Conservation (phyloP, 1,140 invertebrate genomes). For the Sycophaga agraensis region DNA sequence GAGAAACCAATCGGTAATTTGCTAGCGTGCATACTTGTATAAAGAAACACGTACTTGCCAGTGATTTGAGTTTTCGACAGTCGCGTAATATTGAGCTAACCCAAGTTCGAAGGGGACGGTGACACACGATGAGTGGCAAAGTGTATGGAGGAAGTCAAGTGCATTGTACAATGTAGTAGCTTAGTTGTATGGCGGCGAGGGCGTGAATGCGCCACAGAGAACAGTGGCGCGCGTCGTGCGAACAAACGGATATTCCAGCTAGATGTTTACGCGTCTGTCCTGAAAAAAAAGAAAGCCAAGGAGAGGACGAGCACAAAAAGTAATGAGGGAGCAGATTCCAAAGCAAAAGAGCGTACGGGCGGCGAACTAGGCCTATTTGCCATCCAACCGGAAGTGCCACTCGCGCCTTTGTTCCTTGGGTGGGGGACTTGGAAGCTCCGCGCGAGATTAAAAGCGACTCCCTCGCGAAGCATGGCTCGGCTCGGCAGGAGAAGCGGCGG, state of each 20-base stretch:
- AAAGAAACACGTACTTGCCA: conserved; percentile 50
- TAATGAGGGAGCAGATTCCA: too few relatives aligned
- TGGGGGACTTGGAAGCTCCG: conserved; percentile 26
- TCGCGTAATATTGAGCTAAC: conserved; percentile 7
- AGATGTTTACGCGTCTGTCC: background rate
- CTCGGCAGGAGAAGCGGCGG: background rate
- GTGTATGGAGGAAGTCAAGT: conserved; percentile 30
- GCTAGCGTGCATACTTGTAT: conserved; percentile 28
- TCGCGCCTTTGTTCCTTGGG: conserved; percentile 33
- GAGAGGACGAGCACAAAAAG: too few relatives aligned
- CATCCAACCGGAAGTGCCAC: conserved; percentile 24
- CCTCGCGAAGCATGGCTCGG: conserved; percentile 19
- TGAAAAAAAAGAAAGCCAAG: too few relatives aligned
- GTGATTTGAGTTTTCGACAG: conserved; percentile 50
- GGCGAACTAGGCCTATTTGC: conserved; percentile 5
- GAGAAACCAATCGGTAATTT: conserved; percentile 16
- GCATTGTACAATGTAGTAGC: conserved; percentile 46
- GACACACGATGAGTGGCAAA: conserved; percentile 3
- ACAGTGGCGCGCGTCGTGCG: conserved; percentile 34
- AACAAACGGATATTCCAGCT: conserved; percentile 28
- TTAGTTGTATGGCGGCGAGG: conserved; percentile 42
- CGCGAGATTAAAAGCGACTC: conserved; percentile 35
- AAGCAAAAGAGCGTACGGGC: too few relatives aligned
- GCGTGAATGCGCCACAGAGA: conserved; percentile 39
- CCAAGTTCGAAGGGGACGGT: background rate